phyloP scores from a whole-genome alignment of 2,113 vertebrate genomes.

The Microcebus jonahi region DNA sequence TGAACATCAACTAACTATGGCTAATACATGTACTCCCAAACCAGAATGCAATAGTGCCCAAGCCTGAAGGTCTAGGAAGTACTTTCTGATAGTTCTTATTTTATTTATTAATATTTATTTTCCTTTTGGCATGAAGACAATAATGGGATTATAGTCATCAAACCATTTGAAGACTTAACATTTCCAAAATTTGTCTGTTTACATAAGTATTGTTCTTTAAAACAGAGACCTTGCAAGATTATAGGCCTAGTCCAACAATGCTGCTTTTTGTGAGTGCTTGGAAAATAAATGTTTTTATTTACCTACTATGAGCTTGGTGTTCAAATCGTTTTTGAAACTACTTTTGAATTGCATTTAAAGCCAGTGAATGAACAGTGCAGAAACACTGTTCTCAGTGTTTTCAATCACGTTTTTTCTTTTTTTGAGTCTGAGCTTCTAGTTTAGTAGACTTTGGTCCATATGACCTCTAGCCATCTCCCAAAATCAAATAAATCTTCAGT shows the following conservation, averaged over 20 bases:
- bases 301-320: neutral
- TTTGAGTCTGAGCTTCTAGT: neutral
- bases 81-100: conserved; percentile 22
- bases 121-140: neutral
- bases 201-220: neutral
- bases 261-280: neutral
- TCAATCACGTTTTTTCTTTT: neutral
- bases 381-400: neutral
- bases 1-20: neutral
- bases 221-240: neutral
- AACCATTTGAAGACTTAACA: neutral
- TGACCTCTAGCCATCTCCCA: neutral
- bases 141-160: neutral
- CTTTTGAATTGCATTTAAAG: conserved; percentile 5
- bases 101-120: neutral
- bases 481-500: neutral
- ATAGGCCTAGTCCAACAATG: neutral
- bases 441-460: neutral
- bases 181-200: neutral
- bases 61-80: neutral
- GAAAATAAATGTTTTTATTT: neutral
- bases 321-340: neutral
- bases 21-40: neutral
- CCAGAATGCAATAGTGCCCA: neutral
- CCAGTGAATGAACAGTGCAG: neutral